Base-by-base conservation (phyloP, 2,797 vertebrate genomes). In the Nyctibius grandis region DNA sequence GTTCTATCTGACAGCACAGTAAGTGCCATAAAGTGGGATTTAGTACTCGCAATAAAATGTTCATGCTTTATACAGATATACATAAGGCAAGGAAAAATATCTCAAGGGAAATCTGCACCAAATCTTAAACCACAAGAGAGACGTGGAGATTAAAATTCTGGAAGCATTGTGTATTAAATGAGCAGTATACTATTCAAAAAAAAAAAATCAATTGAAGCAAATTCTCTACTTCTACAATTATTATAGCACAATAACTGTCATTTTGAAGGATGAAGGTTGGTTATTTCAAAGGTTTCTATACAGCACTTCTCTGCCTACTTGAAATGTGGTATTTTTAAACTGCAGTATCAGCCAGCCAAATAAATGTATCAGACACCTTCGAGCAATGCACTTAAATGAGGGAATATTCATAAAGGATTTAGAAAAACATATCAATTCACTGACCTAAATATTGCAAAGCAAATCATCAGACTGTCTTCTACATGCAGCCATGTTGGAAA, bases 401-500 rank as follows among this genome's bases (percentile, higher is more conserved):
- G 82, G 96, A 97, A 96, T 97, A 95, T 96, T 97, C 94, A 94
- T 91, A 94, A 95, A 95, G 94, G 88, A 84, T 93, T 96, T 45
- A 96, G 91, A 95, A 95, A 96, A 91, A 93, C 82, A 89, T 91
- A 93, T 97, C 91, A 91, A 97, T 97, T 97, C 93, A 96, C 87
- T 96, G 96, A 97, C 97, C 96, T 97, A 97, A 96, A 97, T 97
- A 97, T 97, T 97, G 96, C 85, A 92, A 94, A 96, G 95, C 91
- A 92, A 80, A 77, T 75, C 90, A 94, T 54, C 86, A 96, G 82
- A 93, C 85, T 91, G 73, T 36, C 91, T 96, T 94, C 85, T 82
- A 88, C 44, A 89, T 16, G 75, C 79, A 95, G 89, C 47, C 1
- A 0, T 63, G 69, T 51, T 88, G 48, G 88, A 95, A 97, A 95